Evolutionary conservation across 53 echinoderm and acorn worm genomes (phyloP).

Genomic region (Antedon mediterranea): DNA sequence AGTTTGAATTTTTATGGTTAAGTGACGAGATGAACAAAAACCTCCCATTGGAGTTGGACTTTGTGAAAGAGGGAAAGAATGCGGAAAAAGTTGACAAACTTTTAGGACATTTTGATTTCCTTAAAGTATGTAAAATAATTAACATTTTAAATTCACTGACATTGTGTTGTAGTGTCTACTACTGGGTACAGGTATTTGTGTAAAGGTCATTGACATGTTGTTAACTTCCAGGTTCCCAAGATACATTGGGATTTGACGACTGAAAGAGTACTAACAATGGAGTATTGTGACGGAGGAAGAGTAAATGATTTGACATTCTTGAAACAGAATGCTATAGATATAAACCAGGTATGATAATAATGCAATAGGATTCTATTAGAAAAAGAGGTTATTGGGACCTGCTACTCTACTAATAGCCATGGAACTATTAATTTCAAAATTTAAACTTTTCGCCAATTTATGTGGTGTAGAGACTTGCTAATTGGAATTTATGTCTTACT

Average conservation of each 20-base stretch:
- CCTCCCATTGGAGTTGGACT: constrained; percentile 81
- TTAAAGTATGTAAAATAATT: constrained; percentile 59
- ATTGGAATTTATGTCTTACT: no score
- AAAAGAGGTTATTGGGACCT: no score
- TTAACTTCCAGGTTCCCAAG: constrained; percentile 55
- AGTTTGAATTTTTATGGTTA: constrained; percentile 94
- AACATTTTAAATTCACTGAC: no score
- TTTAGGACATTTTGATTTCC: constrained; percentile 75
- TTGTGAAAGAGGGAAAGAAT: constrained; percentile 81
- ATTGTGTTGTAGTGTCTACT: no score
- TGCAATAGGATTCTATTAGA: no score
- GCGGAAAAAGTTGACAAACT: constrained; percentile 68
- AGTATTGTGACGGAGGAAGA: constrained; percentile 72
- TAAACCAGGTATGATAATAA: constrained; percentile 42
- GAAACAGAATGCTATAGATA: constrained; percentile 68
- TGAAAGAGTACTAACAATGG: constrained; percentile 77
- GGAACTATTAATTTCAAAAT: no score
- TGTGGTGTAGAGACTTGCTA: no score
- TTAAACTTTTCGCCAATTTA: no score
- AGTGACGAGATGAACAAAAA: constrained; percentile 86
- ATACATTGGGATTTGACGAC: constrained; percentile 72
- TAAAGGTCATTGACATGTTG: no score
- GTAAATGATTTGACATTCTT: constrained; percentile 73
- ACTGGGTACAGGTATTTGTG: no score
- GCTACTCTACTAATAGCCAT: no score